Evolutionary conservation across 2,888 invertebrate species (phyloP), one percentile per base, ranked within the genome.

Genomic region (Branchinecta sandiegonensis): DNA sequence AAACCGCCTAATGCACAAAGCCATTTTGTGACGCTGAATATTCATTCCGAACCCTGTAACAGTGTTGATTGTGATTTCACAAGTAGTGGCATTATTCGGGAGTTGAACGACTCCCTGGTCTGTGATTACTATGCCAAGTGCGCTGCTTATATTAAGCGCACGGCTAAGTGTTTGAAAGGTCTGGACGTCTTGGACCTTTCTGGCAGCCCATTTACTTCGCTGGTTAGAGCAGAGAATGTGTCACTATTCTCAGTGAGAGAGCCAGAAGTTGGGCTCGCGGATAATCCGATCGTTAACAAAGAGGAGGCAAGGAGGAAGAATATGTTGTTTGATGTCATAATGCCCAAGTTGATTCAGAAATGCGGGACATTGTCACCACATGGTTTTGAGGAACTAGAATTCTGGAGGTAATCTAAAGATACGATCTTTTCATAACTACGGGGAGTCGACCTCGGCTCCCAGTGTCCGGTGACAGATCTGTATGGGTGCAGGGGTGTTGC

Each of bases 271-370:
- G 37, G 37, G 37, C 37, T 37, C 37, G 37, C n/a, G 23, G 23
- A 46, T 67, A 71, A 10, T 66, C 12, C 10, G 10, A 65, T 9
- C n/a, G 23, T 56, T 2, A 17, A n/a, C 14, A 56, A 23, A 56
- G 63, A 56, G 23, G 14, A 56, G 63, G 63, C 63, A 17, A 56
- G n/a, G n/a, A 56, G 23, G 23, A 23, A 8, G 23, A 23, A 56
- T 56, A 17, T 56, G 23, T 9, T n/a, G 23, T 56, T 56, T 23
- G 63, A 56, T 56, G n/a, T 56, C 14, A 10, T 56, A 56, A 23
- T 56, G 8, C 8, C 63, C 23, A 10, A 56, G 63, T 56, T 56
- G 63, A 23, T 56, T n/a, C 63, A 8, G n/a, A 23, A 56, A 56
- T 56, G 14, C n/a, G 63, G 63, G 23, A 56, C 63, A 56, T 10